Evolutionary conservation across 2,113 vertebrate genomes (phyloP).

Genomic region (Vireo altiloquus): DNA sequence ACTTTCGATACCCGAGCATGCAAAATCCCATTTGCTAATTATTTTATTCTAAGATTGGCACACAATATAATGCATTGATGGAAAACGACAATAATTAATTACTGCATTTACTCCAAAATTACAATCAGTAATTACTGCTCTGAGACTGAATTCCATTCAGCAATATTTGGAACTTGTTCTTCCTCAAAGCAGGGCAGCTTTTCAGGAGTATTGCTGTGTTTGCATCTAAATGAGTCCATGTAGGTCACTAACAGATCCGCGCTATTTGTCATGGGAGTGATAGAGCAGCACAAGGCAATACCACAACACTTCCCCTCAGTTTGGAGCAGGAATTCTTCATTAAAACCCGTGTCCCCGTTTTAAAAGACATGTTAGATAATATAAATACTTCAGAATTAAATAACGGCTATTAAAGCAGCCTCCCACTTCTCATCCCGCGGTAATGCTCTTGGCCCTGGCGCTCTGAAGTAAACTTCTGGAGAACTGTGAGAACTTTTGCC

Average conservation of each 20-base stretch:
- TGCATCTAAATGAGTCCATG: conserved; percentile 51
- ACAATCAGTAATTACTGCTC: conserved; percentile 69
- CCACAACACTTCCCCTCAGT: background rate
- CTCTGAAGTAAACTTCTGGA: background rate
- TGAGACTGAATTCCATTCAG: conserved; percentile 60
- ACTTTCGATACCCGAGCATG: background rate
- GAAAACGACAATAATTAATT: conserved; percentile 70
- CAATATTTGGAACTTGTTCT: conserved; percentile 53
- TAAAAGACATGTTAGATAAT: background rate
- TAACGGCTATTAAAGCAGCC: background rate
- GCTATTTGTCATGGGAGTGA: conserved; percentile 41
- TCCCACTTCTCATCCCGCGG: background rate
- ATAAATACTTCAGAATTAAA: background rate
- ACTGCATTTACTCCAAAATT: conserved; percentile 61
- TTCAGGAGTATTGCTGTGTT: conserved; percentile 53
- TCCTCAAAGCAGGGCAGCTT: conserved; percentile 50
- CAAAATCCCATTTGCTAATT: conserved; percentile 64
- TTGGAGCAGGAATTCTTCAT: background rate
- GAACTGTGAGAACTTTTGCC: background rate
- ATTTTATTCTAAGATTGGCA: conserved; percentile 65
- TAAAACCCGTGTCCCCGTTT: background rate
- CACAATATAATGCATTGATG: conserved; percentile 61
- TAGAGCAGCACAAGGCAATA: background rate
- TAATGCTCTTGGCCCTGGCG: background rate
- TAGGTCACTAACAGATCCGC: background rate